These are phyloP conservation scores for Novumbra hubbsi DNA, from an alignment of 2,797 vertebrate genomes.

Conservation along the genomic window DNA sequence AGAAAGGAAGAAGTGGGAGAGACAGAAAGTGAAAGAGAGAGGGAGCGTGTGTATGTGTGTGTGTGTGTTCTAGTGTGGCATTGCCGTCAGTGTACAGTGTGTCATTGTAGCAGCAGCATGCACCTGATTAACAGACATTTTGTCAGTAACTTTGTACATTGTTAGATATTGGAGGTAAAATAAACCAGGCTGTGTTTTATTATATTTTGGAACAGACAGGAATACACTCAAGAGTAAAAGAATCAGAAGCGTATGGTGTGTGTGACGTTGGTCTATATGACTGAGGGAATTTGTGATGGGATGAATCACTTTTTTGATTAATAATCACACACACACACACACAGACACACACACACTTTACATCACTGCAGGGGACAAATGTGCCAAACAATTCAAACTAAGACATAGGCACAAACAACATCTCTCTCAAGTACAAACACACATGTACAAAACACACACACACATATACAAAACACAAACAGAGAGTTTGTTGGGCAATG, in stretches of 20 bases:
- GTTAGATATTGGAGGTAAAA: constrained; percentile 4
- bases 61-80: constrained; percentile 11
- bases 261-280: constrained; percentile 73
- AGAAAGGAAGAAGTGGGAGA: constrained; percentile 7
- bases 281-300: constrained; percentile 81
- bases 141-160: neutral
- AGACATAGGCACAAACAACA: constrained; percentile 8
- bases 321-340: neutral
- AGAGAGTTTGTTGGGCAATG: neutral
- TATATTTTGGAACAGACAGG: constrained; percentile 30
- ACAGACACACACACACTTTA: constrained; percentile 38
- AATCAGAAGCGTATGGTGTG: constrained; percentile 84
- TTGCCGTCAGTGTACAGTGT: too few relatives aligned
- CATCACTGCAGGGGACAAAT: constrained; percentile 83
- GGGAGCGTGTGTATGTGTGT: constrained; percentile 13
- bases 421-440: neutral
- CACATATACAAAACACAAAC: neutral
- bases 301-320: constrained; percentile 85
- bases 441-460: neutral
- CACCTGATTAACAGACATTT: constrained; percentile 1
- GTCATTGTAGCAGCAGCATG: neutral
- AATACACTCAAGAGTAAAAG: constrained; percentile 78
- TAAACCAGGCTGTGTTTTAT: constrained; percentile 10
- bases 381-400: constrained; percentile 73
- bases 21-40: constrained; percentile 11